Evolutionary conservation across 2,888 invertebrate genomes (phyloP), one percentile per base, ranked within the genome.

Genomic region (Notodonta ziczac): DNA sequence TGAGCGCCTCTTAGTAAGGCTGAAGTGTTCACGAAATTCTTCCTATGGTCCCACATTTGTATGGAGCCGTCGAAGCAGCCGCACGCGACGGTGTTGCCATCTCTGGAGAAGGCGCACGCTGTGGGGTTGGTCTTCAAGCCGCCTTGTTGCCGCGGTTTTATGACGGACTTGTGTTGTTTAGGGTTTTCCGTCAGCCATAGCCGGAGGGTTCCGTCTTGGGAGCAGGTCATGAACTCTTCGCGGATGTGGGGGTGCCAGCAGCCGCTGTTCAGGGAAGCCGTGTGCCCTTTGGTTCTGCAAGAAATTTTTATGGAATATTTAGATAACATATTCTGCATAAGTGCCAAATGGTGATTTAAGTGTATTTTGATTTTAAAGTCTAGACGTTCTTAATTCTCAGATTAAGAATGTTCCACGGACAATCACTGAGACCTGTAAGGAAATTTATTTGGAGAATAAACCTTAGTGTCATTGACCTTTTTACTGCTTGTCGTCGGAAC

Each of bases 41-140:
- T 98, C 40, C 98, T 95, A 58, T 98, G 97, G 83, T 99, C 99
- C 99, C 99, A 99, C 92, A 99, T 96, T 87, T 99, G 99, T 59
- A 99, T 95, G 0, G 98, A 98, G 0, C 99, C 99, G 88, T 99
- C 99, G 54, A 95, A 95, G 82, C 99, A 99, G 0, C 97, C 99
- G 62, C 98, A 97, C 0, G 97, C 97, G 5, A 99, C 97, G 0
- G 97, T 95, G 60, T 96, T 96, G 0, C 98, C 98, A 80, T 98
- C 98, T 61, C 97, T 93, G 56, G 96, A 98, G 83, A 96, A 99
- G 0, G 95, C 94, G 83, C 98, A 98, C 0, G 98, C 94, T 0
- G 97, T 97, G 0, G 99, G 98, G 63, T 96, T 95, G 0, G 97
- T 97, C 83, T 97, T 97, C 0, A 98, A 92, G 0, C 99, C 99